These are phyloP conservation scores for Lepidotrigona ventralis DNA, from an alignment of 1,140 invertebrate genomes.

Conservation along the genomic window DNA sequence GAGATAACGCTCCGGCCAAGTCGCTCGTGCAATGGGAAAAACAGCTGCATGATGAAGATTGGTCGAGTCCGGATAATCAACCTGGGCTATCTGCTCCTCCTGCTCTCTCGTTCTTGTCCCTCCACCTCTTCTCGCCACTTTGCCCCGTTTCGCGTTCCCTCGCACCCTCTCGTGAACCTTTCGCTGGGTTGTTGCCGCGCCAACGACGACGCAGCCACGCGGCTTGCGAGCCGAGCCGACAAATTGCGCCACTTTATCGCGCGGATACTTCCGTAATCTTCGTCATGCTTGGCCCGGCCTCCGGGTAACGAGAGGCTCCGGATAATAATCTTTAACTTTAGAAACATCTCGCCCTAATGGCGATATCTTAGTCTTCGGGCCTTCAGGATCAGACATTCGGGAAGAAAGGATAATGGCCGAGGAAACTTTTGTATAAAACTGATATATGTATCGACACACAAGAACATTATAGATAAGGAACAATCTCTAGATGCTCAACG, in stretches of 20 bases:
- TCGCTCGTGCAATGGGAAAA: constrained; percentile 59
- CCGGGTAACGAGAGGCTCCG: constrained; percentile 34
- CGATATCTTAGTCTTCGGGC: constrained; percentile 10
- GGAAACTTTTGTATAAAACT: too few relatives aligned
- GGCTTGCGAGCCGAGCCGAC: constrained; percentile 30
- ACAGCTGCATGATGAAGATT: constrained; percentile 65
- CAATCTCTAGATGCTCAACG: too few relatives aligned
- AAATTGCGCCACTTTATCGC: constrained; percentile 59
- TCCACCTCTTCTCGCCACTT: neutral
- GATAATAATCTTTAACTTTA: constrained; percentile 55
- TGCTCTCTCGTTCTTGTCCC: constrained; percentile 1
- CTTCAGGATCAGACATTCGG: constrained; percentile 1
- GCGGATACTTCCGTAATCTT: constrained; percentile 59
- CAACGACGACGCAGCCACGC: constrained; percentile 43
- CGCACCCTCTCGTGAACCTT: neutral
- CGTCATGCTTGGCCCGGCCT: constrained; percentile 11
- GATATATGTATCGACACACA: too few relatives aligned
- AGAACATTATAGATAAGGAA: too few relatives aligned
- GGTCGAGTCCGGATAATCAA: constrained; percentile 61
- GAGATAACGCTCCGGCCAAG: constrained; percentile 43
- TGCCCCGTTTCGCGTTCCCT: too few relatives aligned
- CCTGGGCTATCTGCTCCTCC: constrained; percentile 10
- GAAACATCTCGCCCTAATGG: constrained; percentile 24
- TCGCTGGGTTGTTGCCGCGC: neutral
- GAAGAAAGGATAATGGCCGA: constrained; percentile 24